These are phyloP conservation scores for Scaptodrosophila latifasciaeformis DNA, from an alignment of 2,888 invertebrate genomes.

Conservation along the genomic window DNA sequence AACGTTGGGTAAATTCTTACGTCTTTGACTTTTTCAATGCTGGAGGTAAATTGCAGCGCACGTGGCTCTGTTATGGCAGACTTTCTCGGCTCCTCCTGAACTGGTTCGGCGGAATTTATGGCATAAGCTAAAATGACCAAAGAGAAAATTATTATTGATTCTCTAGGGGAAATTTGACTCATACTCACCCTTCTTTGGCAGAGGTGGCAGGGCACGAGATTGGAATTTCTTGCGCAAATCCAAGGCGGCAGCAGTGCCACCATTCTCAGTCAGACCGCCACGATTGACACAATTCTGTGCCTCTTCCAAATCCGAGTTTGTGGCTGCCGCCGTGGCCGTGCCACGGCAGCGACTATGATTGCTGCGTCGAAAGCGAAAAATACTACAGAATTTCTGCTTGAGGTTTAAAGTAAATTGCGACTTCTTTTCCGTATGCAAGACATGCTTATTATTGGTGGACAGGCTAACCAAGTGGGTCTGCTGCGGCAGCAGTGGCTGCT, in stretches of 20 bases:
- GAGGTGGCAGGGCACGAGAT: conserved; percentile 81
- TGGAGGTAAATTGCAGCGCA: conserved; percentile 89
- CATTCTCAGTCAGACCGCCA: conserved; percentile 18
- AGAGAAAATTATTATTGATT: background rate
- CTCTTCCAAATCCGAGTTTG: conserved; percentile 25
- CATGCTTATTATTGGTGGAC: conserved; percentile 54
- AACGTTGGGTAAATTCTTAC: conserved; percentile 77
- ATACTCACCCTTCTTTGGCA: conserved; percentile 77
- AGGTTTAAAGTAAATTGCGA: conserved; percentile 84
- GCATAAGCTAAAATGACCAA: conserved; percentile 45
- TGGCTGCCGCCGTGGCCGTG: conserved; percentile 24
- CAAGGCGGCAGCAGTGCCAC: conserved; percentile 37
- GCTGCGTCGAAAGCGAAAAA: conserved; percentile 83
- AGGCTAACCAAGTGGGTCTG: background rate
- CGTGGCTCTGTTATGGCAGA: conserved; percentile 68
- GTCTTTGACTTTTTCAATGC: conserved; percentile 95
- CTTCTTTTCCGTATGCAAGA: conserved; percentile 77
- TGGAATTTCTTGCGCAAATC: conserved; percentile 77
- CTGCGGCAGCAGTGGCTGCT: conserved; percentile 14
- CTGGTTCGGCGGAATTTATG: conserved; percentile 44
- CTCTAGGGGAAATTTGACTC: too few relatives aligned
- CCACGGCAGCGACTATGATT: conserved; percentile 70
- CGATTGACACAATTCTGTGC: conserved; percentile 36
- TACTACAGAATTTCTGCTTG: conserved; percentile 89
- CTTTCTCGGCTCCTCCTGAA: conserved; percentile 56